Evolutionary conservation across 2,888 invertebrate species (phyloP), one percentile per base, ranked within the genome.

Genomic region (Lutraria lutraria): DNA sequence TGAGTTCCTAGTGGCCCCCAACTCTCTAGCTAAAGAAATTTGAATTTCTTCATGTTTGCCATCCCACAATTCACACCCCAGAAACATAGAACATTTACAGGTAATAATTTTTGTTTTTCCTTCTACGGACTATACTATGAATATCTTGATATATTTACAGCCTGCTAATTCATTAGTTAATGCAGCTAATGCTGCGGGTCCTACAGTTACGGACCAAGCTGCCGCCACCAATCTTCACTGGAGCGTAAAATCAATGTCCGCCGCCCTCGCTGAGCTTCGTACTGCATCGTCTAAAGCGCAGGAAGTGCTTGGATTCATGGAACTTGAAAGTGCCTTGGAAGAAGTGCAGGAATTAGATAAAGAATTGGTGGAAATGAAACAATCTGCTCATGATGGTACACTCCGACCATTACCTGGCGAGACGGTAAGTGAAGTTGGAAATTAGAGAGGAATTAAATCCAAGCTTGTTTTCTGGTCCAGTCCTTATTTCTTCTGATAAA

Each of bases 401-500:
- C 97, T 99, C 72, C 97, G 98, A 89, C 98, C 99, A 0, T 97
- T 99, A 93, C 99, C 99, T 0, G 99, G 98, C 79, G 98, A 98
- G 96, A 98, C 98, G 25, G 97, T 98, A 91, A 96, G 97, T 93
- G 34, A 19, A 68, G n/a, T 19, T 19, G 19, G 21, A 72, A n/a
- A 34, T n/a, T n/a, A n/a, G n/a, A n/a, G n/a, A n/a, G n/a, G n/a
- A n/a, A n/a, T n/a, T n/a, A n/a, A n/a, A n/a, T n/a, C n/a, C n/a
- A n/a, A n/a, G n/a, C n/a, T n/a, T n/a, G n/a, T n/a, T n/a, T n/a
- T n/a, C n/a, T n/a, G n/a, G n/a, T n/a, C n/a, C n/a, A n/a, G n/a
- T n/a, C n/a, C n/a, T n/a, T n/a, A n/a, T n/a, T n/a, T n/a, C n/a
- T n/a, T n/a, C n/a, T n/a, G n/a, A n/a, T n/a, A n/a, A n/a, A n/a